phyloP scores from a whole-genome alignment of 2,113 vertebrate genomes.

The Larimichthys polyactis region DNA sequence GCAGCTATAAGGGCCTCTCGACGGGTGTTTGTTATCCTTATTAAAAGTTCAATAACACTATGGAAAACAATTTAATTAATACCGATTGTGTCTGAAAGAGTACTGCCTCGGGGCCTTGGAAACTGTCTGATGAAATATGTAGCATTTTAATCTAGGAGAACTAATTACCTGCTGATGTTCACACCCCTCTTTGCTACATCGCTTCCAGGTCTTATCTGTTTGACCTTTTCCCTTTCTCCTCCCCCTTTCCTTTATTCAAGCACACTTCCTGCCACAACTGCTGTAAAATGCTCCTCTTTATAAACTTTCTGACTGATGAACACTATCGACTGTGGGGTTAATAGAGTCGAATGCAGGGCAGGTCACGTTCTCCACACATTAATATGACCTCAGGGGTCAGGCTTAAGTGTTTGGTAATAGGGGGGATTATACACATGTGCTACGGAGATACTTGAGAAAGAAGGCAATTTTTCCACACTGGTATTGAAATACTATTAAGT shows the following conservation, averaged over 20 bases:
- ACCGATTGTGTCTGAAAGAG: constrained; percentile 82
- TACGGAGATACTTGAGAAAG: background rate
- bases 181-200: constrained; percentile 40
- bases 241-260: background rate
- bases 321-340: constrained; percentile 44
- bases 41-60: constrained; percentile 84
- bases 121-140: constrained; percentile 78
- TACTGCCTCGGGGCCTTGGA: constrained; percentile 75
- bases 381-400: constrained; percentile 40
- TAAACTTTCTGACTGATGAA: constrained; percentile 27
- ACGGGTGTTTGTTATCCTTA: constrained; percentile 82
- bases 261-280: background rate
- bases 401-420: constrained; percentile 35
- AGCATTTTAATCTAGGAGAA: constrained; percentile 81
- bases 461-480: background rate
- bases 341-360: constrained; percentile 47
- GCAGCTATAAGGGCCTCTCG: constrained; percentile 33
- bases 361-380: constrained; percentile 37
- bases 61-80: constrained; percentile 87
- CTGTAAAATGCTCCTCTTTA: background rate
- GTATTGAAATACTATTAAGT: constrained; percentile 34
- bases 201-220: constrained; percentile 40
- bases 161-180: constrained; percentile 77
- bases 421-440: constrained; percentile 20
- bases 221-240: constrained; percentile 48